Percentiles rank a stretch among this genome's conserved stretches.
Evolutionary conservation across 35 echinoderm and acorn worm species (phyloP).

Genomic region (Lytechinus variegatus): DNA sequence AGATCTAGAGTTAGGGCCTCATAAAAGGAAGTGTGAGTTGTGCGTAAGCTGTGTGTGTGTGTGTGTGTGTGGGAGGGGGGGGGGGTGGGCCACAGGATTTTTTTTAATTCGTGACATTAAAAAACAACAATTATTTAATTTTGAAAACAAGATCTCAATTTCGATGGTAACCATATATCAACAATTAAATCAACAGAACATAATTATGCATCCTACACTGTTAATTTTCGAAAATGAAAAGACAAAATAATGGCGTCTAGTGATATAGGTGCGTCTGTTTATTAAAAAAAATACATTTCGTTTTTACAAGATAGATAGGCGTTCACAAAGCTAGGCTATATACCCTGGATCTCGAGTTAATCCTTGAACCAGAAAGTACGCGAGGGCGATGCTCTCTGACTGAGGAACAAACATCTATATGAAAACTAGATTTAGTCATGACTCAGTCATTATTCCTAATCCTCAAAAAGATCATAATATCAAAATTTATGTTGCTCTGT

Average conservation of each 20-base stretch:
- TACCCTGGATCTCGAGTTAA: neutral
- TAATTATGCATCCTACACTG: too few species aligned
- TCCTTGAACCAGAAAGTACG: neutral
- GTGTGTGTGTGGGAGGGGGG: too few species aligned
- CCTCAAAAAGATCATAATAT: constrained; percentile 14
- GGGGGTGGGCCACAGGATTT: too few species aligned
- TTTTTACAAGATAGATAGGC: neutral
- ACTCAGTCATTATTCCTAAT: neutral
- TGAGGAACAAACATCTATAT: neutral
- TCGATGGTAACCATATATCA: too few species aligned
- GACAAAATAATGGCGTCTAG: neutral
- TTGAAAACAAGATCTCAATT: too few species aligned
- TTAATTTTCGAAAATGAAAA: too few species aligned
- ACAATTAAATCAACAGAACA: too few species aligned
- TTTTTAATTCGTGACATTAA: too few species aligned
- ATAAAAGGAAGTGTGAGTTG: too few species aligned
- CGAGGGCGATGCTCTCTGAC: neutral
- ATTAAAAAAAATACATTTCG: neutral
- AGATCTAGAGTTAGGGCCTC: too few species aligned
- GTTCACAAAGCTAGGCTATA: neutral
- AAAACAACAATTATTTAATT: too few species aligned
- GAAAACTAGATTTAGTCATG: constrained; percentile 5
- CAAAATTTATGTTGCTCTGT: neutral
- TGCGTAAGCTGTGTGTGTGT: too few species aligned
- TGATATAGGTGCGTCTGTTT: neutral